These are phyloP conservation scores for Myrmecobius fasciatus DNA, from an alignment of 2,113 vertebrate species.

Conservation along the genomic window DNA sequence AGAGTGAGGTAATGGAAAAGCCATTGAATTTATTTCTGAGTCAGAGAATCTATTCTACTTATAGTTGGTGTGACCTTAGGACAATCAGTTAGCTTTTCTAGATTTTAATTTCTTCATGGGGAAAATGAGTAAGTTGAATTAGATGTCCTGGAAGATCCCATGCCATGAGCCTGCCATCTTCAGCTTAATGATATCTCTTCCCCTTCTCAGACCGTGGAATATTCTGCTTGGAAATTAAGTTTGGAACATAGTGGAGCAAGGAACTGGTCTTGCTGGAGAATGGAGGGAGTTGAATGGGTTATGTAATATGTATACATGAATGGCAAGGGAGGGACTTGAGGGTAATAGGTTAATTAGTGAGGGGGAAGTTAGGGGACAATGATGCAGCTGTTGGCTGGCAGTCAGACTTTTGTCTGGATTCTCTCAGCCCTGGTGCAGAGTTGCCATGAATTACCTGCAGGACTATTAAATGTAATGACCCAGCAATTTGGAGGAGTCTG, in stretches of 20 bases:
- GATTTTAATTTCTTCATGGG: background rate
- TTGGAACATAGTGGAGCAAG: background rate
- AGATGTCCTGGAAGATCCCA: background rate
- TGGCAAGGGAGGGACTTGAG: constrained; percentile 60
- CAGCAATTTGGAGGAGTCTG: constrained; percentile 77
- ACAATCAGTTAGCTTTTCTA: background rate
- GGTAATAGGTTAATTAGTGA: constrained; percentile 72
- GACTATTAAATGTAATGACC: constrained; percentile 82
- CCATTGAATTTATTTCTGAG: background rate
- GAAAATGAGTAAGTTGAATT: background rate
- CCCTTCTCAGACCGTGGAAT: background rate
- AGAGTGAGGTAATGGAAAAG: background rate
- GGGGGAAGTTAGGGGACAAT: constrained; percentile 67
- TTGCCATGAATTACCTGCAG: constrained; percentile 78
- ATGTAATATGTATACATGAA: constrained; percentile 51
- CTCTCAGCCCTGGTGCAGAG: constrained; percentile 73
- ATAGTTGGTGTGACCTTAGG: background rate
- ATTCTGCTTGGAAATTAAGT: background rate
- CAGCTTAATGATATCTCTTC: background rate
- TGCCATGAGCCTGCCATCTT: background rate
- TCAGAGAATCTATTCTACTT: background rate
- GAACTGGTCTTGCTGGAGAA: background rate
- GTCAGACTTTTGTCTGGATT: constrained; percentile 77
- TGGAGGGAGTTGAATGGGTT: background rate
- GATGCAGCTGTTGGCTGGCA: constrained; percentile 61